Percentiles rank a stretch among this genome's conserved stretches.
Evolutionary conservation across 2,113 vertebrate genomes (phyloP).

Genomic region (Lepidothrix coronata): DNA sequence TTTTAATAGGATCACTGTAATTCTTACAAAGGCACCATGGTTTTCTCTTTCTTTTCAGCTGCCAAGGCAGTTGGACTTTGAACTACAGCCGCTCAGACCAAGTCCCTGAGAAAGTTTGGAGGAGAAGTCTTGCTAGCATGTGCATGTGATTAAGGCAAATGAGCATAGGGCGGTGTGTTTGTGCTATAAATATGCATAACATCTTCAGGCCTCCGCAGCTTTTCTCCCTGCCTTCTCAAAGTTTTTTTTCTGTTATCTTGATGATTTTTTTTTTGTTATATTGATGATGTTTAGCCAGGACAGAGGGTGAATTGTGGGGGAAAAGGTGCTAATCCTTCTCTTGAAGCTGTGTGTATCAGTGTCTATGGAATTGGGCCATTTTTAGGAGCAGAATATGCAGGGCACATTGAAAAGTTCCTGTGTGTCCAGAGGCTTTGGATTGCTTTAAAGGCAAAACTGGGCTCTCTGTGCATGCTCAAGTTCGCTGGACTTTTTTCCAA

Average conservation of each 20-base stretch:
- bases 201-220: not conserved
- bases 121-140: not conserved
- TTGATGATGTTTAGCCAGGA: not conserved
- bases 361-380: not conserved
- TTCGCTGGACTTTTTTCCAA: not conserved
- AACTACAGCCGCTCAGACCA: not conserved
- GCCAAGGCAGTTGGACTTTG: conserved; percentile 50
- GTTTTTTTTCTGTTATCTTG: not conserved
- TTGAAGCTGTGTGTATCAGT: not conserved
- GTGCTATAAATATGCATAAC: conserved; percentile 16
- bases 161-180: not conserved
- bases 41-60: conserved; percentile 47
- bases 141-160: conserved; percentile 31
- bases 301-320: not conserved
- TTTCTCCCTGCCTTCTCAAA: not conserved
- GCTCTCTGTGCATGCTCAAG: not conserved
- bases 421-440: not conserved
- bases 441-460: not conserved
- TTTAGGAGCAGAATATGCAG: not conserved
- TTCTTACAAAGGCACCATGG: conserved; percentile 24
- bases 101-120: conserved; percentile 30
- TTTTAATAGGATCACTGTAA: conserved; percentile 41
- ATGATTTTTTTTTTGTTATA: not conserved
- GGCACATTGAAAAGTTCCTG: not conserved
- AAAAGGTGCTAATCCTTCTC: not conserved